phyloP scores from a whole-genome alignment of 2,113 vertebrate species.

The Aphyosemion australe region DNA sequence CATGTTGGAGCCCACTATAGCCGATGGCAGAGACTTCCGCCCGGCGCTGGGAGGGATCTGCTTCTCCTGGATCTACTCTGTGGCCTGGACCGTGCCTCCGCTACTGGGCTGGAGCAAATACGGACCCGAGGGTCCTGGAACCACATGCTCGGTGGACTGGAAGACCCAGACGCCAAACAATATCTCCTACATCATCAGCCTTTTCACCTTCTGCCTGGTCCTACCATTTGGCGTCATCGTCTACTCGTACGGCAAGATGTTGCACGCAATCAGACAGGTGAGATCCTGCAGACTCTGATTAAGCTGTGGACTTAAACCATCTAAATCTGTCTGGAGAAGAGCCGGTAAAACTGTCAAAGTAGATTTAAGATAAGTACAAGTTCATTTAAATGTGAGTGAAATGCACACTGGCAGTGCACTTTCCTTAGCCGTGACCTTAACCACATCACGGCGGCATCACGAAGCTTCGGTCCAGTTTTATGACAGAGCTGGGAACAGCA shows the following conservation, averaged over 20 bases:
- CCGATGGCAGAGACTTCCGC: slow-evolving; percentile 76
- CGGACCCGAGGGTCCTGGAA: slow-evolving; percentile 79
- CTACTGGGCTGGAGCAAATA: slow-evolving; percentile 86
- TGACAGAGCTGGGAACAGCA: not conserved
- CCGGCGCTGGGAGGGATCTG: slow-evolving; percentile 76
- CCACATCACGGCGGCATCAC: not conserved
- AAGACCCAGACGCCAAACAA: slow-evolving; percentile 79
- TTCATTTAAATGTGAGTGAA: not conserved
- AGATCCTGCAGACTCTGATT: slow-evolving; percentile 13
- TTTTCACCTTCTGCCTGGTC: slow-evolving; percentile 83
- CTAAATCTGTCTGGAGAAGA: too few relatives aligned
- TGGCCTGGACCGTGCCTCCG: slow-evolving; percentile 78
- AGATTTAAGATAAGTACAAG: slow-evolving; percentile 8
- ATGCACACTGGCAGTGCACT: not conserved
- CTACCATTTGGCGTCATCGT: slow-evolving; percentile 82
- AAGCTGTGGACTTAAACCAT: not conserved
- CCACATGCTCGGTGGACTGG: slow-evolving; percentile 80
- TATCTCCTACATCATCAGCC: slow-evolving; percentile 82
- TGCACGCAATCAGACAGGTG: slow-evolving; percentile 81
- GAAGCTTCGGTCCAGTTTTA: not conserved
- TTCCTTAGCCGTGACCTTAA: slow-evolving; percentile 4
- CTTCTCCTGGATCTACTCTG: slow-evolving; percentile 83
- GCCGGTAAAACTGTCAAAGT: not conserved
- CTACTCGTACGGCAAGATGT: slow-evolving; percentile 81
- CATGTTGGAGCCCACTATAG: slow-evolving; percentile 73